Evolutionary conservation across 2,888 invertebrate genomes (phyloP), one percentile per base, ranked within the genome.

Genomic region (Urechis unicinctus): DNA sequence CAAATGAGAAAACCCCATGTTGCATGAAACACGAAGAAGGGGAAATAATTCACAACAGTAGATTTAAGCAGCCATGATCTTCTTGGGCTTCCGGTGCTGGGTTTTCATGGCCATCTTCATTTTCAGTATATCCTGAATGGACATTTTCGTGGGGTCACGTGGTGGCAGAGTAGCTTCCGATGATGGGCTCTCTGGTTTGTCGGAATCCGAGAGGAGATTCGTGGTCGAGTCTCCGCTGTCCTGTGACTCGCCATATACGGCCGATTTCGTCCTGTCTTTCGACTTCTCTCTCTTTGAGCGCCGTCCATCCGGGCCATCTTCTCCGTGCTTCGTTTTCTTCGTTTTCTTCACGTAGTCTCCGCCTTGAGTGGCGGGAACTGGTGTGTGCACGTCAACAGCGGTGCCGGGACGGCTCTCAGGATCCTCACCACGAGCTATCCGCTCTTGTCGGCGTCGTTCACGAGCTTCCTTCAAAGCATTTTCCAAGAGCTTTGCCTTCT

Each of bases 91-190:
- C 36, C 53, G 57, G 49, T 57, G 54, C 24, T 57, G 46, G 9
- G 43, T 46, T 28, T 58, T 58, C 48, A 56, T 50, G 24, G 31
- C 48, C 56, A 59, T 46, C 41, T 59, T 59, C 36, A 45, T 41
- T 28, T 54, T 57, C 22, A 59, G 53, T n/a, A 59, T 59, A 25
- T 57, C 59, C 9, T 53, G 43, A 44, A 59, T 59, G 25, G 59
- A 53, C 56, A 56, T 45, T 6, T 45, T 45, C 6, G 13, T 45
- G 17, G 13, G 45, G 22, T 45, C 17, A 9, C 22, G 6, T 21
- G 13, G 17, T 17, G 13, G 45, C n/a, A n/a, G n/a, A 45, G 17
- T 6, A 9, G 13, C 45, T 17, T 6, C 6, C 45, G 22, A 21
- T 6, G 13, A 21, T 6, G 45, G 22, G 6, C 45, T 45, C 22